Conservation (phyloP, 2,888 invertebrate species). For the Dorcus parallelipipedus region DNA sequence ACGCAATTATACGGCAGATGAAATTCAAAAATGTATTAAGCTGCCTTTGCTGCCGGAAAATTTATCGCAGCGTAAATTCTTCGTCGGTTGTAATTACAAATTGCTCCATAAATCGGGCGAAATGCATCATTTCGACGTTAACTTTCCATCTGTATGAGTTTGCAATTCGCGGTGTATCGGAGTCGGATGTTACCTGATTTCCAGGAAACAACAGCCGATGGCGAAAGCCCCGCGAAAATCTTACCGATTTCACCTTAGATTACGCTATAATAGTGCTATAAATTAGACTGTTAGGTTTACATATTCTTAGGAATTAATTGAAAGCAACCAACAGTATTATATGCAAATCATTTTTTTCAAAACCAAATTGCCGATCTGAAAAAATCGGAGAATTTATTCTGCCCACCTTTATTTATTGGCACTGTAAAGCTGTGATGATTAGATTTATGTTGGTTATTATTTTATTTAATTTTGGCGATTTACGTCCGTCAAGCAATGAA, state of each 20-base stretch:
- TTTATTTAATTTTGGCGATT: no score
- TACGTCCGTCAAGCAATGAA: no score
- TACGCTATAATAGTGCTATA: neutral
- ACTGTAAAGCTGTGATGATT: no score
- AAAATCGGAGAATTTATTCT: no score
- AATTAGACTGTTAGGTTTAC: neutral
- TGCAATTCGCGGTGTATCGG: neutral
- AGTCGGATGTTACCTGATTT: neutral
- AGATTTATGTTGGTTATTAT: no score
- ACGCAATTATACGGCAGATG: neutral
- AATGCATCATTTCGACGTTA: neutral
- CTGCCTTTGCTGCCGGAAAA: slow-evolving; percentile 16
- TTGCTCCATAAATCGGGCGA: neutral
- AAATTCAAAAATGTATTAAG: neutral
- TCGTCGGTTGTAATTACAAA: slow-evolving; percentile 8
- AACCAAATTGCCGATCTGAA: no score
- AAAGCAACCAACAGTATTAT: no score
- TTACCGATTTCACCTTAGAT: slow-evolving; percentile 1
- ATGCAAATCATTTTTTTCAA: no score
- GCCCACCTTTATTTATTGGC: no score
- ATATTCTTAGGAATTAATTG: no score
- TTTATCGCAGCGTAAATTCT: slow-evolving; percentile 23
- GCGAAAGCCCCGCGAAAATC: neutral
- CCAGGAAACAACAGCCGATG: neutral
- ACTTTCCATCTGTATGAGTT: neutral